Conservation (phyloP, 2,797 vertebrate genomes). For the Micropoecilia bifurca region DNA sequence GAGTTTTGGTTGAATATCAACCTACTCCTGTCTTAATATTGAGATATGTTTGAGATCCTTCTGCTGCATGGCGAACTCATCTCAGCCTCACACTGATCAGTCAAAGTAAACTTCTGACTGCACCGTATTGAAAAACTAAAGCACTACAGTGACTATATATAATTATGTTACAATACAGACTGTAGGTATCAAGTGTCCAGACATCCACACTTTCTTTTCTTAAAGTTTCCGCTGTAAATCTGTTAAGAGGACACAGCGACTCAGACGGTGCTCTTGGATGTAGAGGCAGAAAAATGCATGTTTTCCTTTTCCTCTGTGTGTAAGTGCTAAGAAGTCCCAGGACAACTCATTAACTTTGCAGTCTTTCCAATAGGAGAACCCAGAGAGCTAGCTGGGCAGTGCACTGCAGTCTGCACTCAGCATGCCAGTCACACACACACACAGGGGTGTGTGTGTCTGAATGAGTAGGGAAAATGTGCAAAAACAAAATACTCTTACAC, state of each 20-base stretch:
- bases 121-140: background rate
- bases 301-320: conserved; percentile 14
- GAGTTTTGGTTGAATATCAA: background rate
- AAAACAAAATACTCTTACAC: conserved; percentile 30
- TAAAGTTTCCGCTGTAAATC: background rate
- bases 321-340: conserved; percentile 62
- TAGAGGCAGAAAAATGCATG: conserved; percentile 8
- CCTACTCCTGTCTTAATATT: background rate
- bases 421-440: conserved; percentile 64
- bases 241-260: background rate
- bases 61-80: background rate
- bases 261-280: conserved; percentile 10
- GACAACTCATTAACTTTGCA: conserved; percentile 75
- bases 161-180: background rate
- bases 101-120: background rate
- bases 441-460: conserved; percentile 20
- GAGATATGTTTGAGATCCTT: background rate
- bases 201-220: background rate
- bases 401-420: conserved; percentile 68
- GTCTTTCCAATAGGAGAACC: conserved; percentile 50
- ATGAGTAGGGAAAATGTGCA: conserved; percentile 20
- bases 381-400: conserved; percentile 56
- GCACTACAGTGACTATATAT: background rate
- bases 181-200: background rate
- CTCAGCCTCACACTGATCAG: background rate